Base-by-base conservation (phyloP, 2,797 vertebrate species). In the Manis pentadactyla region DNA sequence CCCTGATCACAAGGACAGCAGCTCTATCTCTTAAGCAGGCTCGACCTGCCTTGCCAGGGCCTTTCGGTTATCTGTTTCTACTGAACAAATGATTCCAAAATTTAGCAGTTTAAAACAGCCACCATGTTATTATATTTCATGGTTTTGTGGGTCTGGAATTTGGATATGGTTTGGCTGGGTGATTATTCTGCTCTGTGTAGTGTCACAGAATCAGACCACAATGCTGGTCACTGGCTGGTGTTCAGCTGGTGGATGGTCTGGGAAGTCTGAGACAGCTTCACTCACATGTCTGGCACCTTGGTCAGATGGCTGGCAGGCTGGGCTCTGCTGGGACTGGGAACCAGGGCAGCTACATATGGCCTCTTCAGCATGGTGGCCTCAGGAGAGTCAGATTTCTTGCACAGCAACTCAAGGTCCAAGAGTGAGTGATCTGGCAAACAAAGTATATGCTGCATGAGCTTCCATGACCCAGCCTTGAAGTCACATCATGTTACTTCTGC, bases 51-150 rank as follows among this genome's bases (percentile, higher is more conserved):
- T 92, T 96, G 93, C 46, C 37, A 95, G 59, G 27, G 13, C 25
- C 39, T 88, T 91, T 86, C 64, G 18, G 9, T 93, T 73, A 91
- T 68, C 13, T 73, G 23, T 51, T 92, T 21, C 29, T 90, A 31
- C 46, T 81, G 53, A 93, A 59, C 59, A 93, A 88, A 87, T 51
- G 18, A 81, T 92, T 94, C 31, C 17, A 55, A 92, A 92, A 94
- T 53, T 19, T 71, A 83, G 57, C 92, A 73, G 31, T 53, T 92
- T 92, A 75, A 75, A 89, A 95, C 23, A 78, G 53, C 59, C 95
- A 88, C 8, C 4, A 57, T 57, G 2, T 61, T 79, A 63, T 73
- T 91, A 69, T 42, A 49, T 78, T 74, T 83, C 25, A n/a, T 92
- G 37, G 66, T 74, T 95, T 83, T 78, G 12, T 66, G 27, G 29